These are phyloP conservation scores for Pseudomyrmex concolor DNA, from an alignment of 1,140 invertebrate species.

Conservation along the genomic window DNA sequence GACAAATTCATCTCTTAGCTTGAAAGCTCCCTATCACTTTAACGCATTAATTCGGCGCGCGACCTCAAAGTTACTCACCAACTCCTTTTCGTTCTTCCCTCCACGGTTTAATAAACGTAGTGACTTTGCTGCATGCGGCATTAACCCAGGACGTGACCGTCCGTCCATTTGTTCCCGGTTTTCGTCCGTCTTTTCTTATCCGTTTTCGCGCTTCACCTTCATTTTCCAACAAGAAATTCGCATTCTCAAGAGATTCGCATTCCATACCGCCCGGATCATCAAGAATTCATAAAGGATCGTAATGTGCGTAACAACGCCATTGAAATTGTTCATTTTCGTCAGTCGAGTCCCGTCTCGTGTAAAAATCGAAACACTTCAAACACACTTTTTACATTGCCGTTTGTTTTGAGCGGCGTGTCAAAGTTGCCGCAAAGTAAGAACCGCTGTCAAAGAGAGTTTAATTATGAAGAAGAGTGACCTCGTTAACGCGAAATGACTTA, in stretches of 20 bases:
- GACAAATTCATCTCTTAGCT: neutral
- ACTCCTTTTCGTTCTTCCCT: constrained; percentile 70
- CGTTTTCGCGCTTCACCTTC: constrained; percentile 39
- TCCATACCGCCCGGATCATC: neutral
- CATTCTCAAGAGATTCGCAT: constrained; percentile 37
- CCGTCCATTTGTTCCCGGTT: constrained; percentile 68
- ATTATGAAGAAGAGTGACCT: constrained; percentile 65
- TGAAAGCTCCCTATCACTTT: constrained; percentile 1
- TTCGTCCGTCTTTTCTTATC: constrained; percentile 61
- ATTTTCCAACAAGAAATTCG: neutral
- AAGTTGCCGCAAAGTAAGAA: constrained; percentile 15
- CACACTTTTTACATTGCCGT: neutral
- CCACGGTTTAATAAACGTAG: constrained; percentile 75
- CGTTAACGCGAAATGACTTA: constrained; percentile 71
- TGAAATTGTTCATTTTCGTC: neutral
- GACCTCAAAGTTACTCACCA: constrained; percentile 66
- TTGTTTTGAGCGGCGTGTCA: constrained; percentile 1
- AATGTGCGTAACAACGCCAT: neutral
- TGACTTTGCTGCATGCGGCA: constrained; percentile 76
- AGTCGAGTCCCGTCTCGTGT: neutral
- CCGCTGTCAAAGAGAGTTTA: constrained; percentile 35
- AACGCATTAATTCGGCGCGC: constrained; percentile 72
- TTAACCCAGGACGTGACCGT: constrained; percentile 76
- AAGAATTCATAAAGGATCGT: too few species aligned
- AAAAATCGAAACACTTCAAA: constrained; percentile 19